Evolutionary conservation across 2,113 vertebrate species (phyloP), one percentile per base, ranked within the genome.

Genomic region (Mus pahari): DNA sequence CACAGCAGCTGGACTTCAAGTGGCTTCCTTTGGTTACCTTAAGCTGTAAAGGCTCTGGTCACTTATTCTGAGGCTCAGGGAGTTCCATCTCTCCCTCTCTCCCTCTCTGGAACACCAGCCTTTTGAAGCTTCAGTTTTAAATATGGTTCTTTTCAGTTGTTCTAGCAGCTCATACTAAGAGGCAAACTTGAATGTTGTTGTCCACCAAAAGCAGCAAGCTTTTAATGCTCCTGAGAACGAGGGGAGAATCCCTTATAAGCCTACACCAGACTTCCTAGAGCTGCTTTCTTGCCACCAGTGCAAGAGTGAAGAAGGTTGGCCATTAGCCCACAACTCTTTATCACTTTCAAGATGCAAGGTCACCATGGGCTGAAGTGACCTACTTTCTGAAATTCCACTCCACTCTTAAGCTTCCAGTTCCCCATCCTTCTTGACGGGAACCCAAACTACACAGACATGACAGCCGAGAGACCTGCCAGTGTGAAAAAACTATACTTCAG

Each of bases 331-430:
- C 39, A 74, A 17, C 14, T 89, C 5, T 58, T 91, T 16, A 28
- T 77, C 79, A 68, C 24, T 33, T 88, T 78, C 71, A 73, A 90
- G 28, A n/a, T 58, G 42, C 14, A 81, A 48, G 79, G 70, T 53
- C 36, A 77, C 45, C 90, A 66, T 73, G 48, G 42, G 22, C 42
- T 87, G 74, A 96, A 53, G n/a, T 94, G 84, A 95, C 82, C 66
- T 94, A 79, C 17, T 94, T 96, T 91, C 55, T 50, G 64, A 95
- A 86, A 91, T 39, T 68, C 77, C 74, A 94, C 92, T 96, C 64
- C 42, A 92, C 50, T 42, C 50, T 39, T 39, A 95, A 78, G 3
- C 50, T 86, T 96, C 68, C 84, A 95, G 58, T 48, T 74, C 64
- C 82, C 64, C 36, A 88, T 39, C 60, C 83, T 33, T 53, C 66